phyloP scores from a whole-genome alignment of 1,140 invertebrate species.

The Listronotus bonariensis region DNA sequence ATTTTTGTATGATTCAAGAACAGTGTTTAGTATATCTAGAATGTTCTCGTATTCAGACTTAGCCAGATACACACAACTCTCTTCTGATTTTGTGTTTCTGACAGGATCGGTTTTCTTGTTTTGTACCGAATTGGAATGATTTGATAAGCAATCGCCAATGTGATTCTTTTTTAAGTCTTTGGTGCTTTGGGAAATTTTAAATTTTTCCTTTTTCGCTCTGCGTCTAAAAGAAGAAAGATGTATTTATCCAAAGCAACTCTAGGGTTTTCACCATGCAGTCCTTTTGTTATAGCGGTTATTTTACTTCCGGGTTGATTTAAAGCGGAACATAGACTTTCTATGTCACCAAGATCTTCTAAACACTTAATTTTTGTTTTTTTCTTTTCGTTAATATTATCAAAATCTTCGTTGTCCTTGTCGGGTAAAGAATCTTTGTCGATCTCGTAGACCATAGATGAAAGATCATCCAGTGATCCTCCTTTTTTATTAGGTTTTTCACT shows the following conservation, averaged over 20 bases:
- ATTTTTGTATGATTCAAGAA: slow-evolving; percentile 8
- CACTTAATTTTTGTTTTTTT: slow-evolving; percentile 1
- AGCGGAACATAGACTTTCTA: slow-evolving; percentile 18
- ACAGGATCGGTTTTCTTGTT: not conserved
- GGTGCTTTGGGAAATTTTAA: not conserved
- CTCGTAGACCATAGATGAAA: slow-evolving; percentile 21
- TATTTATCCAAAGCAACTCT: slow-evolving; percentile 19
- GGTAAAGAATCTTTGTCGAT: slow-evolving; percentile 18
- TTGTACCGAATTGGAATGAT: not conserved
- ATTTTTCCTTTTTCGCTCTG: slow-evolving; percentile 6
- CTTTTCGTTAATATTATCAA: not conserved
- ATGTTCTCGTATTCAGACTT: slow-evolving; percentile 21
- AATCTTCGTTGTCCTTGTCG: not conserved
- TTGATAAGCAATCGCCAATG: slow-evolving; percentile 5
- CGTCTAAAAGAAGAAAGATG: slow-evolving; percentile 23
- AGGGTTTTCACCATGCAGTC: not conserved
- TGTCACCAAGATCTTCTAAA: slow-evolving; percentile 5
- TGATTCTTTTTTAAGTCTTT: slow-evolving; percentile 3
- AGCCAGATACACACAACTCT: not conserved
- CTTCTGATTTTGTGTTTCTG: not conserved
- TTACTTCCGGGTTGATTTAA: slow-evolving; percentile 6
- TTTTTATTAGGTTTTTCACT: slow-evolving; percentile 9
- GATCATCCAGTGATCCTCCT: slow-evolving; percentile 17
- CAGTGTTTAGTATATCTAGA: slow-evolving; percentile 21
- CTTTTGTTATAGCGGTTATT: not conserved